A percentile compares a stretch with the other conserved stretches of the same genome.
Conservation (phyloP, 1,140 invertebrate species). For the Formica exsecta region DNA sequence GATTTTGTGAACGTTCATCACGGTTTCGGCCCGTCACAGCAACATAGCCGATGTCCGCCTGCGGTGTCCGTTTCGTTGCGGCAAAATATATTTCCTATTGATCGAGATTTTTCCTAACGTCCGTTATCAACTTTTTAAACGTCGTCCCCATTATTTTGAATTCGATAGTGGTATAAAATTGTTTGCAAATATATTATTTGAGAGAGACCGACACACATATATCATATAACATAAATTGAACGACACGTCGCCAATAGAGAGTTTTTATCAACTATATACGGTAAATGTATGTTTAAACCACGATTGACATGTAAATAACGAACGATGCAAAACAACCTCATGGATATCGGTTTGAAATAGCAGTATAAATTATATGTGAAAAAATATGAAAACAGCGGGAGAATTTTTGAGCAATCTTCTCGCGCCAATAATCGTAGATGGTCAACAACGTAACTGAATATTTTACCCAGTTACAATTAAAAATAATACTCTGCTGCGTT, state of each 20-base stretch:
- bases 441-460: slow-evolving; percentile 22
- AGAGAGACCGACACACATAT: background rate
- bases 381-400: background rate
- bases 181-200: background rate
- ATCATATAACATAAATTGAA: background rate
- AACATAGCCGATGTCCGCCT: background rate
- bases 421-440: background rate
- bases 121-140: background rate
- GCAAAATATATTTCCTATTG: slow-evolving; percentile 2
- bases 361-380: background rate
- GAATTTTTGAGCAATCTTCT: slow-evolving; percentile 29
- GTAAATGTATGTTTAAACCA: background rate
- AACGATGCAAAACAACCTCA: background rate
- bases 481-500: slow-evolving; percentile 16
- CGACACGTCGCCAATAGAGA: background rate
- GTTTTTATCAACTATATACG: background rate
- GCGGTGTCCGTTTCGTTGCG: slow-evolving; percentile 15
- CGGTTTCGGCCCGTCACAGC: background rate
- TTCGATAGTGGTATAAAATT: background rate
- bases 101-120: background rate
- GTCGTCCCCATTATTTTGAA: background rate
- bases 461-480: slow-evolving; percentile 46
- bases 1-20: slow-evolving; percentile 40
- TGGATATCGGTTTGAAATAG: background rate
- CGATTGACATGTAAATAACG: background rate